These are phyloP conservation scores for Andricus curvator DNA, from an alignment of 2,888 invertebrate genomes.

Conservation along the genomic window DNA sequence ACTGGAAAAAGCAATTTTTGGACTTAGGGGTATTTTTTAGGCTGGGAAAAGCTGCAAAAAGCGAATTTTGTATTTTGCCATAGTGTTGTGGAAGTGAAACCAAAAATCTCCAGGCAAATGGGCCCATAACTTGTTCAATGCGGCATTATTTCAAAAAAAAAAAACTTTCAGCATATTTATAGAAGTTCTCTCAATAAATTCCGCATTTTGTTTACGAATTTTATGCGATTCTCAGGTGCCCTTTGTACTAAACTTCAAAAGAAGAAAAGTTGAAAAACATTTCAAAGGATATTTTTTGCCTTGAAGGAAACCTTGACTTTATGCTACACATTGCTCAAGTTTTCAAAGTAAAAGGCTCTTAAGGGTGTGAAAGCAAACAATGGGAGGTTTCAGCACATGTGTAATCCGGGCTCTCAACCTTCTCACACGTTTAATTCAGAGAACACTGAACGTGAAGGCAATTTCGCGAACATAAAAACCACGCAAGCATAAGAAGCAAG, in stretches of 20 bases:
- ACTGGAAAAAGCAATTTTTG: no score
- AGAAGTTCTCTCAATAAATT: not conserved
- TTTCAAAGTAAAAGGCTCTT: slow-evolving; percentile 35
- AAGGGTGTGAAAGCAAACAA: slow-evolving; percentile 43
- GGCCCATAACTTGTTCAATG: no score
- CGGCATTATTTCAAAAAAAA: no score
- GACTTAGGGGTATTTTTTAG: no score
- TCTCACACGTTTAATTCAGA: slow-evolving; percentile 51
- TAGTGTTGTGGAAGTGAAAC: no score
- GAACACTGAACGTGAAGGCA: slow-evolving; percentile 26
- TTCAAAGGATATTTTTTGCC: slow-evolving; percentile 25
- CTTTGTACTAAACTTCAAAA: not conserved
- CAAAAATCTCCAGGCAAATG: no score
- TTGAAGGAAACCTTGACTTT: slow-evolving; percentile 23
- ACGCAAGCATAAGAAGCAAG: slow-evolving; percentile 48
- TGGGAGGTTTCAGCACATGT: slow-evolving; percentile 42
- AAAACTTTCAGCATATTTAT: not conserved
- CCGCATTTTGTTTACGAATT: not conserved
- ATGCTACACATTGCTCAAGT: slow-evolving; percentile 33
- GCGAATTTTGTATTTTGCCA: no score
- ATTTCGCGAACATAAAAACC: slow-evolving; percentile 41
- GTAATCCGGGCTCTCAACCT: slow-evolving; percentile 50
- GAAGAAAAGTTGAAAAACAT: slow-evolving; percentile 25
- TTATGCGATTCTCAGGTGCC: not conserved
- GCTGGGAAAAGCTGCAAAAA: no score